These are phyloP conservation scores for Epinephelus coioides DNA, from an alignment of 2,797 vertebrate species.

Conservation along the genomic window DNA sequence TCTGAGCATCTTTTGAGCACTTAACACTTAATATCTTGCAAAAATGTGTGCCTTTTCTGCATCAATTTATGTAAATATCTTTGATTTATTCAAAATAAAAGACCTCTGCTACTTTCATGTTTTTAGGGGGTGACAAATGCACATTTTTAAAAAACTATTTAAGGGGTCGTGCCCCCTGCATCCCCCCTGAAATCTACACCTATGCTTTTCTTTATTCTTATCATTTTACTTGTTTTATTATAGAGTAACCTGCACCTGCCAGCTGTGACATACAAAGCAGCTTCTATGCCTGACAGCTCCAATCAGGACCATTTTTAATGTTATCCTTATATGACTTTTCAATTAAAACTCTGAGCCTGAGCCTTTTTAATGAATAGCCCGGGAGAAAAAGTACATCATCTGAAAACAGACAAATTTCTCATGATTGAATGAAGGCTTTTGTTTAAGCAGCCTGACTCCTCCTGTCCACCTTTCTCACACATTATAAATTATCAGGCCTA, in stretches of 20 bases:
- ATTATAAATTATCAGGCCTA: conserved; percentile 51
- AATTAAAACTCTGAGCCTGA: conserved; percentile 7
- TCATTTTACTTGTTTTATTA: neutral
- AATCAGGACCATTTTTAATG: neutral
- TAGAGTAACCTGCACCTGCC: neutral
- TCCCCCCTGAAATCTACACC: no score
- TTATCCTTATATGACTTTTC: neutral
- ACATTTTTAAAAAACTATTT: no score
- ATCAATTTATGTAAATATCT: no score
- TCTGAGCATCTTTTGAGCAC: no score
- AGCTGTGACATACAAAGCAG: conserved; percentile 9
- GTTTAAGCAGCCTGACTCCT: conserved; percentile 33
- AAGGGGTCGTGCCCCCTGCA: no score
- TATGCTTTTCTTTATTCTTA: neutral
- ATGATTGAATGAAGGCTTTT: conserved; percentile 35
- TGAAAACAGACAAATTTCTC: conserved; percentile 32
- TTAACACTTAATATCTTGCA: no score
- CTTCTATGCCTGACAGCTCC: neutral
- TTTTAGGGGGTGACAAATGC: no score
- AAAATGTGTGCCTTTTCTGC: no score
- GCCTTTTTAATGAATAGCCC: conserved; percentile 6
- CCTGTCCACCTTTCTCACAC: conserved; percentile 36
- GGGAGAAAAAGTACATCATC: neutral
- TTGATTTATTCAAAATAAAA: no score
- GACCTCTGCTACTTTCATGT: no score